Evolutionary conservation across 2,888 invertebrate species (phyloP).

Genomic region (Cheilosia impressa): DNA sequence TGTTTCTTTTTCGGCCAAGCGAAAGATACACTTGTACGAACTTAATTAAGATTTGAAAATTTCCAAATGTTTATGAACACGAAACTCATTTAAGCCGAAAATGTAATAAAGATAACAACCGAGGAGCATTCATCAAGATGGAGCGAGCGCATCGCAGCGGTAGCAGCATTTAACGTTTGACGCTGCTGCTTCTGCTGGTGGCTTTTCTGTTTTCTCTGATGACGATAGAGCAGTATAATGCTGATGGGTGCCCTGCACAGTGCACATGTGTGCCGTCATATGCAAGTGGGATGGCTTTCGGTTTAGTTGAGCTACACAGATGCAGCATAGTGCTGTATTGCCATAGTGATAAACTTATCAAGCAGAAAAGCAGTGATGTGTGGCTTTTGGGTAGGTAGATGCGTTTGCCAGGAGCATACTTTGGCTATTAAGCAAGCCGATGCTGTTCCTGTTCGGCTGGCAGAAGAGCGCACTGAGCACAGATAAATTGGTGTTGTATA

Average conservation of each 20-base stretch:
- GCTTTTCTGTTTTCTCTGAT: conserved; percentile 6
- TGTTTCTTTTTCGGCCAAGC: conserved; percentile 23
- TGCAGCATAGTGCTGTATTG: conserved; percentile 54
- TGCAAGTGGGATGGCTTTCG: conserved; percentile 38
- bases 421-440: conserved; percentile 52
- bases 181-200: conserved; percentile 8
- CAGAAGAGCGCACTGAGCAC: conserved; percentile 31
- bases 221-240: not conserved
- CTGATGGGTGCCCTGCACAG: not conserved
- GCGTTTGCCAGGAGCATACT: conserved; percentile 52
- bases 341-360: conserved; percentile 68
- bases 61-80: conserved; percentile 75
- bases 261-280: conserved; percentile 43
- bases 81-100: conserved; percentile 74
- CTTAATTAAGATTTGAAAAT: conserved; percentile 75
- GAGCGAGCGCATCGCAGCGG: conserved; percentile 8
- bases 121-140: conserved; percentile 72
- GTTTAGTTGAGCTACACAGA: conserved; percentile 8
- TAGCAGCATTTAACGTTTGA: conserved; percentile 46
- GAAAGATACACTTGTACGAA: conserved; percentile 32
- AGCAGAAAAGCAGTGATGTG: conserved; percentile 61
- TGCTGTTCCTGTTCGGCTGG: conserved; percentile 10
- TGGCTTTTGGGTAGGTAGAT: conserved; percentile 49
- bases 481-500: conserved; percentile 62
- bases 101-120: conserved; percentile 74